Conservation (phyloP, 1,140 invertebrate genomes). For the Maconellicoccus hirsutus region DNA sequence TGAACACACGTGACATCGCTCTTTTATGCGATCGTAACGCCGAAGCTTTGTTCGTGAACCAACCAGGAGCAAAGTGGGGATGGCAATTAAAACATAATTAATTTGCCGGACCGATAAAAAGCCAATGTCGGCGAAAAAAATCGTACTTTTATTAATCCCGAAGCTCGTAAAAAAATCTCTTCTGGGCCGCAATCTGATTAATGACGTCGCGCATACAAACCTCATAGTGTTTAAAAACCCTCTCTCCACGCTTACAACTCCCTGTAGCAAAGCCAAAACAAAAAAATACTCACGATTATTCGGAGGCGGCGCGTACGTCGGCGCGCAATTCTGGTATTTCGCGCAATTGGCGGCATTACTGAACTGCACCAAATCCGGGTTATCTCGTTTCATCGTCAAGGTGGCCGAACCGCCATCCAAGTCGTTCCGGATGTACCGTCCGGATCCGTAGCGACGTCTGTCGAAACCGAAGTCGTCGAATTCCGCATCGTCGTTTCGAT, state of each 20-base stretch:
- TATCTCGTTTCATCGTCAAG: not conserved
- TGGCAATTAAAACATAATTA: not conserved
- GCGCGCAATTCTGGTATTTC: not conserved
- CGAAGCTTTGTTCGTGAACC: not conserved
- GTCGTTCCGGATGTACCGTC: not conserved
- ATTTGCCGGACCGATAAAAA: not conserved
- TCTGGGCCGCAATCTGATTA: not conserved
- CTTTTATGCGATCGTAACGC: not conserved
- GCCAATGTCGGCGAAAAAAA: not conserved
- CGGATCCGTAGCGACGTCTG: slow-evolving; percentile 9
- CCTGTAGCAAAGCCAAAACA: too few relatives aligned
- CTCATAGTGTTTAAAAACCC: too few relatives aligned
- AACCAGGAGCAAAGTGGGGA: not conserved
- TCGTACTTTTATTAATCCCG: not conserved
- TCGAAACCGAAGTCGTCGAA: slow-evolving; percentile 13
- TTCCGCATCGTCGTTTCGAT: not conserved
- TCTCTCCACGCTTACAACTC: too few relatives aligned
- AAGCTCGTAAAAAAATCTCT: too few relatives aligned
- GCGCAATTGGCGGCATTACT: not conserved
- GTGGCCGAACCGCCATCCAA: not conserved
- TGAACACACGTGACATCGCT: not conserved
- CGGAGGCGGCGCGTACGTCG: not conserved
- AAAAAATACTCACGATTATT: not conserved
- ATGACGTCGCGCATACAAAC: not conserved
- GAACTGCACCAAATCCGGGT: slow-evolving; percentile 15